These are phyloP conservation scores for Cactoblastis cactorum DNA, from an alignment of 2,888 invertebrate species.

Conservation along the genomic window DNA sequence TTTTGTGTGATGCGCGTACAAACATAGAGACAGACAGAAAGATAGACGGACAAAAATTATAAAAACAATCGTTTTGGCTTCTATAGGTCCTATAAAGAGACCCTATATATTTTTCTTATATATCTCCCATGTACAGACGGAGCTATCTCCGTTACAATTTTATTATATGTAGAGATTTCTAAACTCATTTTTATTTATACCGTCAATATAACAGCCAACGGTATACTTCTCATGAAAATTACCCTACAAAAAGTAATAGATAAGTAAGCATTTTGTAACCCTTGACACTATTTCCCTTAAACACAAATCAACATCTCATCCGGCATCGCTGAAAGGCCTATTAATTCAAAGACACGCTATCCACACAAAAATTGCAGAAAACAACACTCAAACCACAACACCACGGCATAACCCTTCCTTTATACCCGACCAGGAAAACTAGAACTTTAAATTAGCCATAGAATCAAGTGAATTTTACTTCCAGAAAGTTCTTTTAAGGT, in stretches of 20 bases:
- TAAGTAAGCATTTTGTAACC: slow-evolving; percentile 7
- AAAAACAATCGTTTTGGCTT: too few species aligned
- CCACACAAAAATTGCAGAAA: slow-evolving; percentile 69
- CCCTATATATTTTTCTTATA: too few species aligned
- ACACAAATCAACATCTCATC: slow-evolving; percentile 20
- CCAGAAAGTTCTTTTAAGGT: slow-evolving; percentile 33
- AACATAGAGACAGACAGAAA: too few species aligned
- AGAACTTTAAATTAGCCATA: slow-evolving; percentile 26
- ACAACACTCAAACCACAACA: slow-evolving; percentile 68
- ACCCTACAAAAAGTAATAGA: neutral
- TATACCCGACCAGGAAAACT: slow-evolving; percentile 36
- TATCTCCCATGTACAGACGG: too few species aligned
- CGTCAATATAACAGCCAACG: neutral
- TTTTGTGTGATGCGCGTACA: too few species aligned
- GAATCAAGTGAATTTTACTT: slow-evolving; percentile 16
- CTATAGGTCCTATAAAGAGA: neutral
- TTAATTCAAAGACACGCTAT: slow-evolving; percentile 69
- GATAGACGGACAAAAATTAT: neutral
- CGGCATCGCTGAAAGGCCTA: slow-evolving; percentile 63
- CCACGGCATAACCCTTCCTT: slow-evolving; percentile 56
- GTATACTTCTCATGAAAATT: neutral
- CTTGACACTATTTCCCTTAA: slow-evolving; percentile 11
- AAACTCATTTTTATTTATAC: neutral
- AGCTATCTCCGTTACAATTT: too few species aligned
- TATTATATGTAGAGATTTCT: too few species aligned